Evolutionary conservation across 2,888 invertebrate genomes (phyloP).

Genomic region (Serripes groenlandicus): DNA sequence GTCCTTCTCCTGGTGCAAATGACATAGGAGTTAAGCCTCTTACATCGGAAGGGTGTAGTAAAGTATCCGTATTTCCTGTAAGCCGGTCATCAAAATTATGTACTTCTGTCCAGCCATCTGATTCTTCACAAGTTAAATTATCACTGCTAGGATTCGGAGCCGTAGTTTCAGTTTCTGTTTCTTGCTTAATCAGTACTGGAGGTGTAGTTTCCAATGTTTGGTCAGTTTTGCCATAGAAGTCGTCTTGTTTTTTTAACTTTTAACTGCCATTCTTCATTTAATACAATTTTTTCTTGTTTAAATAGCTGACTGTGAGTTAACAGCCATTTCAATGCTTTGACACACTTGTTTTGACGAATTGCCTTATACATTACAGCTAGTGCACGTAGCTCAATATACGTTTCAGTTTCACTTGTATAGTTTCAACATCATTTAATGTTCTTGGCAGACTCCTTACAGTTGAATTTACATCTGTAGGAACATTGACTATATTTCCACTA

Average conservation of each 20-base stretch:
- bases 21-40: not conserved
- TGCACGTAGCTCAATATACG: constrained; percentile 10
- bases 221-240: no score
- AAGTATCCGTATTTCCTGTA: constrained; percentile 37
- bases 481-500: constrained; percentile 78
- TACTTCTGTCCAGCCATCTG: constrained; percentile 3
- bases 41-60: constrained; percentile 23
- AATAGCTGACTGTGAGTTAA: not conserved
- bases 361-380: not conserved
- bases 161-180: not conserved
- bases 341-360: constrained; percentile 1
- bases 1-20: constrained; percentile 12
- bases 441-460: constrained; percentile 24
- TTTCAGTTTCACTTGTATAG: constrained; percentile 26
- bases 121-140: not conserved
- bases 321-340: constrained; percentile 11
- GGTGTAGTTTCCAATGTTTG: no score
- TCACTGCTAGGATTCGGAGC: not conserved
- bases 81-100: constrained; percentile 19
- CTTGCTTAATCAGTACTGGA: not conserved
- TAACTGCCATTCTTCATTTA: not conserved
- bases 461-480: constrained; percentile 74
- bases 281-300: not conserved
- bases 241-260: no score
- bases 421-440: constrained; percentile 6